phyloP scores from a whole-genome alignment of 2,888 invertebrate species.

The Ophion obscuratus region DNA sequence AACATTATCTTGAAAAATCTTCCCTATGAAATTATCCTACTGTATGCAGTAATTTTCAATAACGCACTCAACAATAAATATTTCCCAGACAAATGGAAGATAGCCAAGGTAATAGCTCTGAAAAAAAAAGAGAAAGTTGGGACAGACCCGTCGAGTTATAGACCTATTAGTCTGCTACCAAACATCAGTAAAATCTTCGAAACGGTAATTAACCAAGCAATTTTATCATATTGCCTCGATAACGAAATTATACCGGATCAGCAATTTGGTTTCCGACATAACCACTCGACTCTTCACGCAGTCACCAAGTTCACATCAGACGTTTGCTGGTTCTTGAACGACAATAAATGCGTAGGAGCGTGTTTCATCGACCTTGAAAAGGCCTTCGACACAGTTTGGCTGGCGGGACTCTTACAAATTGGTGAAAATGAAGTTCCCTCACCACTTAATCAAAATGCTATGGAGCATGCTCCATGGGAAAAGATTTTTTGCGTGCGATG shows the following conservation, averaged over 20 bases:
- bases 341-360: slow-evolving; percentile 54
- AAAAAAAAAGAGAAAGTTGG: slow-evolving; percentile 65
- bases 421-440: slow-evolving; percentile 63
- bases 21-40: background rate
- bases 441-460: slow-evolving; percentile 66
- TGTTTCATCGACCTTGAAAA: slow-evolving; percentile 61
- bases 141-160: slow-evolving; percentile 58
- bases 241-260: slow-evolving; percentile 67
- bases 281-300: slow-evolving; percentile 63
- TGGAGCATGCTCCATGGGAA: slow-evolving; percentile 60
- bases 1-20: slow-evolving; percentile 53
- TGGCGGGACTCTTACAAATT: slow-evolving; percentile 62
- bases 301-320: slow-evolving; percentile 55
- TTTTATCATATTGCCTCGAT: slow-evolving; percentile 33
- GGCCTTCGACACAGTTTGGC: slow-evolving; percentile 65
- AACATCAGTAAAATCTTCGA: no score
- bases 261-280: no score
- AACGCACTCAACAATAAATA: slow-evolving; percentile 70
- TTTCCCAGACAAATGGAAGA: no score
- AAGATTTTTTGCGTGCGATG: slow-evolving; percentile 33
- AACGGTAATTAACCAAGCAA: slow-evolving; percentile 64
- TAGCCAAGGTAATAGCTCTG: slow-evolving; percentile 69
- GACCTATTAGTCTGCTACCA: slow-evolving; percentile 70
- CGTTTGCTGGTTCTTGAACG: slow-evolving; percentile 49
- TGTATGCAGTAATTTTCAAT: slow-evolving; percentile 51